Conservation (phyloP, 2,888 invertebrate species). For the Agrypnus murinus region DNA sequence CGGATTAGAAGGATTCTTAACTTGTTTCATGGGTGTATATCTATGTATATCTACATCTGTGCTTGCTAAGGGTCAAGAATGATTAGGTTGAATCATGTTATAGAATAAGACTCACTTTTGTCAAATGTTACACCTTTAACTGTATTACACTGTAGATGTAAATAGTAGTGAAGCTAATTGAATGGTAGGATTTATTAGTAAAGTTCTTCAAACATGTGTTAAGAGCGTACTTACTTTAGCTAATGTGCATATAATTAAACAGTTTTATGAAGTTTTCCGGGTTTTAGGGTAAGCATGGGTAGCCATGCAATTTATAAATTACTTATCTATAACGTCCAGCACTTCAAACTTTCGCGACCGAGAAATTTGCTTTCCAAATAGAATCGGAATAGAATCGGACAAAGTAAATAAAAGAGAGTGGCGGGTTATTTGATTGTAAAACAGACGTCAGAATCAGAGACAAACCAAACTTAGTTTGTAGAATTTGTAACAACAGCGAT, state of each 20-base stretch:
- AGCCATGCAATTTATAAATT: conserved; percentile 15
- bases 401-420: conserved; percentile 43
- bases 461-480: conserved; percentile 37
- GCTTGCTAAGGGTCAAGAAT: too few species aligned
- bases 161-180: too few species aligned
- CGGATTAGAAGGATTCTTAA: too few species aligned
- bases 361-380: conserved; percentile 42
- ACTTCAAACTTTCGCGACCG: conserved; percentile 21
- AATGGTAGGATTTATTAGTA: too few species aligned
- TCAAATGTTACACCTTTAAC: too few species aligned
- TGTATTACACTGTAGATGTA: too few species aligned
- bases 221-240: too few species aligned
- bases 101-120: too few species aligned
- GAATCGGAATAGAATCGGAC: conserved; percentile 39
- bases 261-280: background rate
- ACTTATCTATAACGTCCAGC: conserved; percentile 28
- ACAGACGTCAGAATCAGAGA: conserved; percentile 35
- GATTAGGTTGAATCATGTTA: too few species aligned
- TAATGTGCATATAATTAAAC: conserved; percentile 1
- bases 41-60: too few species aligned
- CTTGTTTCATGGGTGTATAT: too few species aligned
- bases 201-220: too few species aligned
- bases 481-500: conserved; percentile 40
- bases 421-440: conserved; percentile 41
- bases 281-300: background rate